These are phyloP conservation scores for Tachysurus fulvidraco DNA, from an alignment of 2,113 vertebrate genomes.

Conservation along the genomic window DNA sequence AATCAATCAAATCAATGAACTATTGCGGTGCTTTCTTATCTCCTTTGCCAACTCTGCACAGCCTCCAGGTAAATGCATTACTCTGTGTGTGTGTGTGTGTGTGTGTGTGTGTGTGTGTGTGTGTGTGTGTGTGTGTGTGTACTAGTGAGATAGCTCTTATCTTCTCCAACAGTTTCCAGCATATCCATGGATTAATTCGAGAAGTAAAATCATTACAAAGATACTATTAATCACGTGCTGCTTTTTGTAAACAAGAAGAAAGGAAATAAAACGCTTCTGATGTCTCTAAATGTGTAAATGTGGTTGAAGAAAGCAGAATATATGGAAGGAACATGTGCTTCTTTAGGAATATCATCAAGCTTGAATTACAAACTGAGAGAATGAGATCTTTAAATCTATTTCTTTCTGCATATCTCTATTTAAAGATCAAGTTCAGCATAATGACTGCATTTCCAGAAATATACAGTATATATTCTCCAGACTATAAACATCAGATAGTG, in stretches of 20 bases:
- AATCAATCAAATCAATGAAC: neutral
- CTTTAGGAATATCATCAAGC: neutral
- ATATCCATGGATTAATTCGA: neutral
- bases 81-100: neutral
- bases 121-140: neutral
- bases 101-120: neutral
- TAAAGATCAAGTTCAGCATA: neutral
- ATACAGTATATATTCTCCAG: neutral
- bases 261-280: neutral
- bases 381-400: neutral
- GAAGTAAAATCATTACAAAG: neutral
- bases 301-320: neutral
- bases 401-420: neutral
- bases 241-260: neutral
- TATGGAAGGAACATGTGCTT: neutral
- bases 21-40: neutral
- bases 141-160: neutral
- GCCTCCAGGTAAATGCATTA: slow-evolving; percentile 5
- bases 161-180: neutral
- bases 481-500: neutral
- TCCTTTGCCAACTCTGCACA: neutral
- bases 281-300: neutral
- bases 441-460: neutral
- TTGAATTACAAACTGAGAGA: neutral
- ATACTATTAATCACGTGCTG: neutral